Conservation (phyloP, 2,797 vertebrate species). For the Botia almorhae region DNA sequence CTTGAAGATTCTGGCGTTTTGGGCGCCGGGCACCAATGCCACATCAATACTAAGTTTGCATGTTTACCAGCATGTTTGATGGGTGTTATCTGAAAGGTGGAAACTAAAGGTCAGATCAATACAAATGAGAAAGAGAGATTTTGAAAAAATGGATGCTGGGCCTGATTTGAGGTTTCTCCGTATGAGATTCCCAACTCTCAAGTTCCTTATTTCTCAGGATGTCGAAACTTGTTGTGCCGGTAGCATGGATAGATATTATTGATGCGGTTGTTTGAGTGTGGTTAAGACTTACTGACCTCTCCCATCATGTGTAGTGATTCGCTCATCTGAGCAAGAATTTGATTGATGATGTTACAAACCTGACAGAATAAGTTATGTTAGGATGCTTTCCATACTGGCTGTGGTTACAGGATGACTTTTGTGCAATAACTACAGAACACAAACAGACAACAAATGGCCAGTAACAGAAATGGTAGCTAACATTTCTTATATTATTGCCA, state of each 20-base stretch:
- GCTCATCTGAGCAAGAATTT: slow-evolving; percentile 40
- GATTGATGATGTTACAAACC: slow-evolving; percentile 40
- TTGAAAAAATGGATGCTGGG: slow-evolving; percentile 61
- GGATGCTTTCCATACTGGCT: slow-evolving; percentile 3
- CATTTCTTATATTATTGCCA: no score
- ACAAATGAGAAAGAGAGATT: slow-evolving; percentile 66
- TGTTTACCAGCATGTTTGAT: slow-evolving; percentile 42
- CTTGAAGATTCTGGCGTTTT: not conserved
- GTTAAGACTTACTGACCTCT: slow-evolving; percentile 43
- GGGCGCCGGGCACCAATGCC: slow-evolving; percentile 21
- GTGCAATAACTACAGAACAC: not conserved
- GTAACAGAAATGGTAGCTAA: no score
- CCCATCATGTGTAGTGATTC: slow-evolving; percentile 42
- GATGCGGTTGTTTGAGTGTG: slow-evolving; percentile 49
- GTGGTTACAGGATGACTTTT: not conserved
- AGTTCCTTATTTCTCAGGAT: slow-evolving; percentile 11
- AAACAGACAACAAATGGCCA: not conserved
- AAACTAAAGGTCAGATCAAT: slow-evolving; percentile 78
- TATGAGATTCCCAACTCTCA: slow-evolving; percentile 8
- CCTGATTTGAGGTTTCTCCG: slow-evolving; percentile 6
- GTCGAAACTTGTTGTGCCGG: not conserved
- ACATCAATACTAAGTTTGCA: slow-evolving; percentile 40
- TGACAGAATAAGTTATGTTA: slow-evolving; percentile 3
- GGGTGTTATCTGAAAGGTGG: slow-evolving; percentile 63
- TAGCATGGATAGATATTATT: slow-evolving; percentile 38